Evolutionary conservation across 1,140 invertebrate genomes (phyloP).

Genomic region (Bombus terrestris): DNA sequence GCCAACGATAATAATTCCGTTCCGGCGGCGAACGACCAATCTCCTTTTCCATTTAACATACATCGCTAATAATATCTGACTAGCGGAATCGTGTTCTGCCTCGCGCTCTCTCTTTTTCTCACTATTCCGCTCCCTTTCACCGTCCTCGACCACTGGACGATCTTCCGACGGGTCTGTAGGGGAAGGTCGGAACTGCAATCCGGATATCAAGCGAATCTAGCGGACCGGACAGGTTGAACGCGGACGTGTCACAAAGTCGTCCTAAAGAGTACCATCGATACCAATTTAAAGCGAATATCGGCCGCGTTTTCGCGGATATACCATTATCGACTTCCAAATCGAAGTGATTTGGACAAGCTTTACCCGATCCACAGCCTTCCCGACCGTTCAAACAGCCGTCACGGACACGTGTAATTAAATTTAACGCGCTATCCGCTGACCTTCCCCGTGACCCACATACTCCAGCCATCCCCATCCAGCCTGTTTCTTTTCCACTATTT

Average conservation of each 20-base stretch:
- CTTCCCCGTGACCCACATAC: slow-evolving; percentile 37
- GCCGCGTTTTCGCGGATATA: slow-evolving; percentile 54
- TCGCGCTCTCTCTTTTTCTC: background rate
- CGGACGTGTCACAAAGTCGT: slow-evolving; percentile 39
- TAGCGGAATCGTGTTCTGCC: slow-evolving; percentile 19
- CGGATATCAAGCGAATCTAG: slow-evolving; percentile 24
- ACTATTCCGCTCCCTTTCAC: background rate
- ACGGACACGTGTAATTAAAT: slow-evolving; percentile 80
- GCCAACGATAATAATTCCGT: slow-evolving; percentile 39
- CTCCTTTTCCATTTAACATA: slow-evolving; percentile 52
- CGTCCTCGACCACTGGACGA: background rate
- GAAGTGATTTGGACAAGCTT: slow-evolving; percentile 59
- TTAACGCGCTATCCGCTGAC: slow-evolving; percentile 65
- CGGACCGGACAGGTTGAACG: slow-evolving; percentile 26
- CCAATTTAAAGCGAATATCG: slow-evolving; percentile 74
- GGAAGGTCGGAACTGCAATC: slow-evolving; percentile 2
- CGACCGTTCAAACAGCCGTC: slow-evolving; percentile 75
- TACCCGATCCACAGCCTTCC: slow-evolving; percentile 3
- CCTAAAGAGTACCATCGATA: slow-evolving; percentile 47
- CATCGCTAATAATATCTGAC: slow-evolving; percentile 41
- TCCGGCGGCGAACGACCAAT: slow-evolving; percentile 34
- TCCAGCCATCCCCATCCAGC: background rate
- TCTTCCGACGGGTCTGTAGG: background rate
- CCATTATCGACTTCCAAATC: slow-evolving; percentile 75
- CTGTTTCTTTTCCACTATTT: slow-evolving; percentile 23